phyloP scores from a whole-genome alignment of 2,797 vertebrate genomes.

The Poeciliopsis presidionis region DNA sequence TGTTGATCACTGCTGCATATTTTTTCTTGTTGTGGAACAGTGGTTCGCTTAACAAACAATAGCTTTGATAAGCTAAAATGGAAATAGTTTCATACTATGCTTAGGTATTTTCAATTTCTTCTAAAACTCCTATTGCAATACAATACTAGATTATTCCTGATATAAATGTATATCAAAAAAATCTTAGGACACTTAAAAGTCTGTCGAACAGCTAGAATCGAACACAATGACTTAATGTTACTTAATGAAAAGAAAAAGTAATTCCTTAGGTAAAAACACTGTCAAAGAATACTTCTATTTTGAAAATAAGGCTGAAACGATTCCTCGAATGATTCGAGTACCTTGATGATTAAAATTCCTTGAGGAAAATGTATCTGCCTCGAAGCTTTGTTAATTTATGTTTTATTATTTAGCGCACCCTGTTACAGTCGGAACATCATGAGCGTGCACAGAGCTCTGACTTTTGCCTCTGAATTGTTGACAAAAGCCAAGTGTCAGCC shows the following conservation, averaged over 20 bases:
- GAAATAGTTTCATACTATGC: background rate
- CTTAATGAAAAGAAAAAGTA: background rate
- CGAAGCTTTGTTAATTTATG: too few species aligned
- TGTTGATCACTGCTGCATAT: background rate
- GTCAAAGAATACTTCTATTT: too few species aligned
- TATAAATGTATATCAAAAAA: background rate
- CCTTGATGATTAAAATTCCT: too few species aligned
- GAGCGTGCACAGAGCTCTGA: too few species aligned
- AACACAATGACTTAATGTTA: background rate
- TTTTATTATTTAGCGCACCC: too few species aligned
- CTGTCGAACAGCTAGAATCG: background rate
- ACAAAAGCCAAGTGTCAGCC: too few species aligned
- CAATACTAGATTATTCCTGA: background rate
- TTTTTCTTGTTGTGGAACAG: background rate
- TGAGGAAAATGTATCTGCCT: too few species aligned
- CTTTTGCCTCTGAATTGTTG: too few species aligned
- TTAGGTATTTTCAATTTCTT: background rate
- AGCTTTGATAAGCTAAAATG: background rate
- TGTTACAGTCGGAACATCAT: too few species aligned
- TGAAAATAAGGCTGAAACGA: background rate
- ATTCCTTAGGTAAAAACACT: too few species aligned
- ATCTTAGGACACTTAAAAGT: background rate
- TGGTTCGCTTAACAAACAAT: background rate
- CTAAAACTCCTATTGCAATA: background rate
- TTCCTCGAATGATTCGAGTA: too few species aligned